Conservation (phyloP, 2,113 vertebrate genomes). For the Osmerus eperlanus region DNA sequence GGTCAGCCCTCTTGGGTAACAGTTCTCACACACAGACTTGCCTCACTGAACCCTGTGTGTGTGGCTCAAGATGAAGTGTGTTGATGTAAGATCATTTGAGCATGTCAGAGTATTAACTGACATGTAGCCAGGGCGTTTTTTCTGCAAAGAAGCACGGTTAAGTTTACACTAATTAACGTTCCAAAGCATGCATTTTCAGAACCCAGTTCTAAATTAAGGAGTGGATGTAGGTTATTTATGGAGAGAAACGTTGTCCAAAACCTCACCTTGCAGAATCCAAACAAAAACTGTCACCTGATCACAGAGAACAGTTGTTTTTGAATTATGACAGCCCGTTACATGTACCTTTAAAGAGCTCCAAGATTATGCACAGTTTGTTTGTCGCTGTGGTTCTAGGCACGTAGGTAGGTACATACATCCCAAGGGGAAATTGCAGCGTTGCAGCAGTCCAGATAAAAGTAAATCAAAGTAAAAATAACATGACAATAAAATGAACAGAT, state of each 20-base stretch:
- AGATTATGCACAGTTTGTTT: too few relatives aligned
- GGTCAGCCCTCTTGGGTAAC: conserved; percentile 57
- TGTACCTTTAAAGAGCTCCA: too few relatives aligned
- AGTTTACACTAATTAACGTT: conserved; percentile 76
- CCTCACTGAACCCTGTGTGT: conserved; percentile 28
- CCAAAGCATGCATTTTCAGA: conserved; percentile 73
- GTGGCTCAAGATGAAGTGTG: conserved; percentile 62
- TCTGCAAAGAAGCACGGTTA: conserved; percentile 75
- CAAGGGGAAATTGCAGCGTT: too few relatives aligned
- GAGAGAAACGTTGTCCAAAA: conserved; percentile 69
- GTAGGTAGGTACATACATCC: too few relatives aligned
- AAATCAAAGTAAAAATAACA: too few relatives aligned
- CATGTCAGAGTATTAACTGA: conserved; percentile 61
- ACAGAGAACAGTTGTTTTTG: conserved; percentile 2
- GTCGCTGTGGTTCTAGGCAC: too few relatives aligned
- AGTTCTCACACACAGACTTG: conserved; percentile 20
- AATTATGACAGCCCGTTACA: background rate
- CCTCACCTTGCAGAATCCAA: conserved; percentile 68
- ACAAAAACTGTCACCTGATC: conserved; percentile 47
- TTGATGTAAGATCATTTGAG: conserved; percentile 71
- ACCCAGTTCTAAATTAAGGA: conserved; percentile 68
- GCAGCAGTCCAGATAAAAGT: background rate
- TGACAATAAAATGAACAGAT: too few relatives aligned
- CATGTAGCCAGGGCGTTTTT: conserved; percentile 62
- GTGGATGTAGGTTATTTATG: conserved; percentile 72